Base-by-base conservation (phyloP, 53 echinoderm and acorn worm species). In the Temnopleurus reevesii region DNA sequence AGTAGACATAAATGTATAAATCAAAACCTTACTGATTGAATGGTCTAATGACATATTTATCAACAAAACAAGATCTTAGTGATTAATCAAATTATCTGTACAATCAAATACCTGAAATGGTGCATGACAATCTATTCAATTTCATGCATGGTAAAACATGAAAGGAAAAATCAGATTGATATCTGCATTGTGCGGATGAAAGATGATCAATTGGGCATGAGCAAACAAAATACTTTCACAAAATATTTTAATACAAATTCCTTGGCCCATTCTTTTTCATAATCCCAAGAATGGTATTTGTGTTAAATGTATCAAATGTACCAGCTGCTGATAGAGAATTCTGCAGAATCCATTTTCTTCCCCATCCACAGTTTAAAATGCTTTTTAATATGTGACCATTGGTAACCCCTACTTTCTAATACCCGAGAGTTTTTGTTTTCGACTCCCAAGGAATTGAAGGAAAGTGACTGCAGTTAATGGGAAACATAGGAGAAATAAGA, bases 261-360 rank as follows among this genome's bases (percentile, higher is more conserved):
- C 10, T 34, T 71, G 0, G 49, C 71, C 41, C 7, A 6, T 71
- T 41, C n/a, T 41, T 71, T 71, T 71, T 43, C 26, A 41, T 63
- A 2, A 15, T 33, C 63, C 18, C 12, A n/a, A n/a, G n/a, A n/a
- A 33, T 63, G 63, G 63, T 29, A 71, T 71, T 71, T 71, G 71
- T 21, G 38, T 19, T 71, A 41, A 41, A 41, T 41, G 23, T 8
- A 71, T 41, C 23, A 71, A 38, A 71, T 38, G 19, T 23, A 36
- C 23, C 71, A 71, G 71, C 71, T 71, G 71, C 41, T 71, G 71
- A 71, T 12, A 41, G 71, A n/a, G 47, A 17, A 51, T 49, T 15
- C 80, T 80, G 80, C 15, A 46, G 47, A 80, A 9, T 30, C 51
- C 80, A 80, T 80, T 80, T 80, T 80, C 80, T 80, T 21, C 18